These are phyloP conservation scores for Zaprionus lineosus DNA, from an alignment of 2,888 invertebrate genomes.

Conservation along the genomic window DNA sequence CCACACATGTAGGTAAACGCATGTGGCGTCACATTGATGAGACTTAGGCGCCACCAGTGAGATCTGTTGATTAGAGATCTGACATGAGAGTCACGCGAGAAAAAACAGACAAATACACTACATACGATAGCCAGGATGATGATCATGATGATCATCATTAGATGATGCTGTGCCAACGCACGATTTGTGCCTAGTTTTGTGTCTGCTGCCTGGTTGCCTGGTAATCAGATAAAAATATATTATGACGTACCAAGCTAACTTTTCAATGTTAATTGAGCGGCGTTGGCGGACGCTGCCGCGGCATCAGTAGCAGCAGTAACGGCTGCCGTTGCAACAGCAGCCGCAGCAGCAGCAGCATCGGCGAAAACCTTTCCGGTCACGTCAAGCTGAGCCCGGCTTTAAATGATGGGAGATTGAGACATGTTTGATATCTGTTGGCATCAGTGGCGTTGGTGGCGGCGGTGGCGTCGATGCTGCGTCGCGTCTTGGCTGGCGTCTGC, in stretches of 20 bases:
- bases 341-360: slow-evolving; percentile 4
- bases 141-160: slow-evolving; percentile 25
- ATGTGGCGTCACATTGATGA: slow-evolving; percentile 47
- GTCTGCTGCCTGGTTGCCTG: slow-evolving; percentile 40
- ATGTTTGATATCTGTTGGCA: slow-evolving; percentile 68
- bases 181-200: slow-evolving; percentile 51
- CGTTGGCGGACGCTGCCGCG: slow-evolving; percentile 43
- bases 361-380: slow-evolving; percentile 54
- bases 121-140: slow-evolving; percentile 42
- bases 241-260: slow-evolving; percentile 71
- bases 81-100: slow-evolving; percentile 73
- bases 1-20: slow-evolving; percentile 12
- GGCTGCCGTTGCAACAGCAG: slow-evolving; percentile 1
- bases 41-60: slow-evolving; percentile 47
- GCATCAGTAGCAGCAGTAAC: slow-evolving; percentile 7
- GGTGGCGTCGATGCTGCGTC: slow-evolving; percentile 39
- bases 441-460: slow-evolving; percentile 34
- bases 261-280: slow-evolving; percentile 71
- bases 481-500: slow-evolving; percentile 55
- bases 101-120: slow-evolving; percentile 28
- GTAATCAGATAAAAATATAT: slow-evolving; percentile 75
- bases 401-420: slow-evolving; percentile 63
- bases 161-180: slow-evolving; percentile 51
- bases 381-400: slow-evolving; percentile 41
- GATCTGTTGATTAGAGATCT: slow-evolving; percentile 50